phyloP scores from a whole-genome alignment of 2,797 vertebrate genomes.

The Spinus olivaceus region DNA sequence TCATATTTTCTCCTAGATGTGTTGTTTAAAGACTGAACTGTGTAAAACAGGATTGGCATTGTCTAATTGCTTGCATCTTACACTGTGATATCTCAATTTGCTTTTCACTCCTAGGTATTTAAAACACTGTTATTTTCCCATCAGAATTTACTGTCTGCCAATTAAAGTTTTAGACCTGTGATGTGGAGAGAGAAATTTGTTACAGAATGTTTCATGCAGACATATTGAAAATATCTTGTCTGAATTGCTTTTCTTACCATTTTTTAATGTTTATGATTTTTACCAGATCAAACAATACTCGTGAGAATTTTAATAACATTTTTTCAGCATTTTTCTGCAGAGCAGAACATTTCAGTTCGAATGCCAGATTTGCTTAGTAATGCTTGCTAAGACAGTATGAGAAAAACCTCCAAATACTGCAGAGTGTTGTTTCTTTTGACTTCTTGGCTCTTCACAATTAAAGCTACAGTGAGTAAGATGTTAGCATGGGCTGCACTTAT shows the following conservation, averaged over 20 bases:
- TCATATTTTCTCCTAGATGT: constrained; percentile 39
- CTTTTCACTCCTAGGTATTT: constrained; percentile 79
- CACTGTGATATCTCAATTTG: constrained; percentile 77
- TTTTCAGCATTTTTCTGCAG: background rate
- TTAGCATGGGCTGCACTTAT: background rate
- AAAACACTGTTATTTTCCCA: constrained; percentile 77
- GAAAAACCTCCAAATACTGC: background rate
- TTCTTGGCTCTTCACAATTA: background rate
- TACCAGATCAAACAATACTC: background rate
- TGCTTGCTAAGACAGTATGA: background rate
- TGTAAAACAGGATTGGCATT: constrained; percentile 75
- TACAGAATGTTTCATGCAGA: constrained; percentile 50
- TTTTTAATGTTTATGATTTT: background rate
- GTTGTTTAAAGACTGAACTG: constrained; percentile 62
- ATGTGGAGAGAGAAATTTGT: constrained; percentile 47
- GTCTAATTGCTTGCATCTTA: constrained; percentile 79
- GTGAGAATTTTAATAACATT: background rate
- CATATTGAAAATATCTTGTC: constrained; percentile 20
- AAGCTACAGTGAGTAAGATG: background rate
- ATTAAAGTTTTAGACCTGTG: constrained; percentile 71
- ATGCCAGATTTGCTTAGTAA: background rate
- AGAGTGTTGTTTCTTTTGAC: background rate
- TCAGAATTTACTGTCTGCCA: constrained; percentile 75
- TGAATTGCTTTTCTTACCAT: constrained; percentile 1
- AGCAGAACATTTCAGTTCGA: background rate